phyloP scores from a whole-genome alignment of 1,140 invertebrate species.

The Oryctes rhinoceros region DNA sequence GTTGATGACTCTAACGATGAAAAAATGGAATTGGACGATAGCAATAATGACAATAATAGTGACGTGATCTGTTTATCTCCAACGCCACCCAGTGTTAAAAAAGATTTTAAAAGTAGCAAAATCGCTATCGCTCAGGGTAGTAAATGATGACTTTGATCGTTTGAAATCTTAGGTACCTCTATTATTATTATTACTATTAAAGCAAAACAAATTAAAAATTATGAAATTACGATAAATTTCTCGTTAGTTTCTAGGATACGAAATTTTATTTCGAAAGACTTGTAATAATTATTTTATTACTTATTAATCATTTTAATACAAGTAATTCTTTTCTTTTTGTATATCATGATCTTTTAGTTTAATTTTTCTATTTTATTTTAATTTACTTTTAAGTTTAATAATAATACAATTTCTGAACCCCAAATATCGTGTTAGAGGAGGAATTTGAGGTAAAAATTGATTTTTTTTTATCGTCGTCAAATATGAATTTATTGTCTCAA shows the following conservation, averaged over 20 bases:
- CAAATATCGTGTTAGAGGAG: neutral
- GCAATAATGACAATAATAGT: constrained; percentile 51
- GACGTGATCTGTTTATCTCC: constrained; percentile 60
- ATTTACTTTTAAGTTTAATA: neutral
- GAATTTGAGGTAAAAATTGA: neutral
- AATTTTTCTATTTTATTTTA: constrained; percentile 18
- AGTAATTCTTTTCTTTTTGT: neutral
- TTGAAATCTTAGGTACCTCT: constrained; percentile 23
- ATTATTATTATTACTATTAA: constrained; percentile 15
- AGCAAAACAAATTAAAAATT: neutral
- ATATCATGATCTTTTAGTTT: neutral
- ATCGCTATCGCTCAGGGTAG: constrained; percentile 49
- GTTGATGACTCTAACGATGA: constrained; percentile 50
- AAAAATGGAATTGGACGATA: constrained; percentile 54
- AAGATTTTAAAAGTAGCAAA: constrained; percentile 56
- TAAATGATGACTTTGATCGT: constrained; percentile 50
- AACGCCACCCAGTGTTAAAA: constrained; percentile 51
- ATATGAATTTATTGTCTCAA: too few species aligned
- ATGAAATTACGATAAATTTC: neutral
- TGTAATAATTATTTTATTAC: neutral
- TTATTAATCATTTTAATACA: neutral
- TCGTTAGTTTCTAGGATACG: neutral
- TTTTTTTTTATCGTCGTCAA: too few species aligned
- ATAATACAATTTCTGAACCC: neutral
- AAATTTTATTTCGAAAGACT: constrained; percentile 12